Percentiles rank a stretch among this genome's conserved stretches.
Evolutionary conservation across 2,888 invertebrate species (phyloP).

Genomic region (Diarsia mendica): DNA sequence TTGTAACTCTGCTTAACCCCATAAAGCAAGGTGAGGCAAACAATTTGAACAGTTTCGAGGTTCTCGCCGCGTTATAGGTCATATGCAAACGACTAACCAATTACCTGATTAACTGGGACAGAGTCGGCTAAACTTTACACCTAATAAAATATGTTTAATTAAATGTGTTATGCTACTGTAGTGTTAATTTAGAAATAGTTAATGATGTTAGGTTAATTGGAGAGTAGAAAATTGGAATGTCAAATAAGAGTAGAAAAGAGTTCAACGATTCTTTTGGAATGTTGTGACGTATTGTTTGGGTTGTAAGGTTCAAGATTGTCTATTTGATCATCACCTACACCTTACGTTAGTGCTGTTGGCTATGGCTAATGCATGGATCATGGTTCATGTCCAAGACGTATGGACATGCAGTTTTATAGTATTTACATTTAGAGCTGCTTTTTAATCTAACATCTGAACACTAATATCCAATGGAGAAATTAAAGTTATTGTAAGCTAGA

Average conservation of each 20-base stretch:
- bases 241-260: constrained; percentile 58
- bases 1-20: constrained; percentile 11
- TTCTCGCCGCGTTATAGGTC: constrained; percentile 46
- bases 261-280: constrained; percentile 61
- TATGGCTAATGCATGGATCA: not conserved
- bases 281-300: not conserved
- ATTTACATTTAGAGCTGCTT: not conserved
- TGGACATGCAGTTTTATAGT: not conserved
- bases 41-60: constrained; percentile 48
- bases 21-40: constrained; percentile 31
- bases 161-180: not conserved
- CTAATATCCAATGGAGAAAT: not conserved
- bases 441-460: not conserved
- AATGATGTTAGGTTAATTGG: not conserved
- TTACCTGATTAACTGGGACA: constrained; percentile 40
- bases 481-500: not conserved
- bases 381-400: not conserved
- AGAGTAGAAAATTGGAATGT: not conserved
- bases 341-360: not conserved
- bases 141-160: constrained; percentile 21
- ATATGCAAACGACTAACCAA: constrained; percentile 26
- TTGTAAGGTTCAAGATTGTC: not conserved
- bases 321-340: not conserved
- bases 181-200: not conserved
- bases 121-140: constrained; percentile 12